Percentiles rank a stretch among this genome's conserved stretches.
phyloP scores from a whole-genome alignment of 2,797 vertebrate genomes.

The Fistularia tabacaria region DNA sequence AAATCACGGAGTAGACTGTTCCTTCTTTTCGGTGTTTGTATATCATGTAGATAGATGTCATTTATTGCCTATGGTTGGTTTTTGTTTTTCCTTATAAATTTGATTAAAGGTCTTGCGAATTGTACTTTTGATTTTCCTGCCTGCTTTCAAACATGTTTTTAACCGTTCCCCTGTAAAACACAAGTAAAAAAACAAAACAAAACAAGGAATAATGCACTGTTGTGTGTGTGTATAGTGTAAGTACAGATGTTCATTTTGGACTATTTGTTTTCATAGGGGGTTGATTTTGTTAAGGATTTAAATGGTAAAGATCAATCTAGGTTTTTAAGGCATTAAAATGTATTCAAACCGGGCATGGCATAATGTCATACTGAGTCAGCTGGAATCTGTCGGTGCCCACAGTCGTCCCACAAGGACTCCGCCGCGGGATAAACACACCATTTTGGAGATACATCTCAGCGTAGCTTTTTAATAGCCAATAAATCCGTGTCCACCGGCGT shows the following conservation, averaged over 20 bases:
- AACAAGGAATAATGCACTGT: conserved; percentile 6
- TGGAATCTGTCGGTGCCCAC: conserved; percentile 33
- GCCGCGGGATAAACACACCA: conserved; percentile 61
- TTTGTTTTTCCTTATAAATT: conserved; percentile 41
- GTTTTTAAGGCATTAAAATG: conserved; percentile 73
- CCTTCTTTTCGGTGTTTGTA: conserved; percentile 65
- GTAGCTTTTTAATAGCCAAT: conserved; percentile 74
- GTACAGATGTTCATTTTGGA: conserved; percentile 58
- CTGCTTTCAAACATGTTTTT: conserved; percentile 31
- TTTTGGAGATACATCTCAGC: conserved; percentile 68
- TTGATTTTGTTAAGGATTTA: conserved; percentile 52
- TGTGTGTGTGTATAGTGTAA: conserved; percentile 65
- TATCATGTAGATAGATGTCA: conserved; percentile 58
- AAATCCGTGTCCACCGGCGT: conserved; percentile 72
- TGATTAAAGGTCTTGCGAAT: conserved; percentile 22
- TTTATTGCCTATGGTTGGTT: conserved; percentile 37
- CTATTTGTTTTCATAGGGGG: conserved; percentile 49
- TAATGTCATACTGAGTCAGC: conserved; percentile 24
- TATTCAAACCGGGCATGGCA: conserved; percentile 56
- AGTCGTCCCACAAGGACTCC: conserved; percentile 49
- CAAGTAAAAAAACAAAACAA: not conserved
- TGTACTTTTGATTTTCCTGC: conserved; percentile 47
- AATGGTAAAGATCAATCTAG: conserved; percentile 60
- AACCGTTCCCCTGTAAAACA: conserved; percentile 54
- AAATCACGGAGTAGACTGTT: conserved; percentile 44